These are phyloP conservation scores for Lordiphosa mommai DNA, from an alignment of 1,140 invertebrate species.

Conservation along the genomic window DNA sequence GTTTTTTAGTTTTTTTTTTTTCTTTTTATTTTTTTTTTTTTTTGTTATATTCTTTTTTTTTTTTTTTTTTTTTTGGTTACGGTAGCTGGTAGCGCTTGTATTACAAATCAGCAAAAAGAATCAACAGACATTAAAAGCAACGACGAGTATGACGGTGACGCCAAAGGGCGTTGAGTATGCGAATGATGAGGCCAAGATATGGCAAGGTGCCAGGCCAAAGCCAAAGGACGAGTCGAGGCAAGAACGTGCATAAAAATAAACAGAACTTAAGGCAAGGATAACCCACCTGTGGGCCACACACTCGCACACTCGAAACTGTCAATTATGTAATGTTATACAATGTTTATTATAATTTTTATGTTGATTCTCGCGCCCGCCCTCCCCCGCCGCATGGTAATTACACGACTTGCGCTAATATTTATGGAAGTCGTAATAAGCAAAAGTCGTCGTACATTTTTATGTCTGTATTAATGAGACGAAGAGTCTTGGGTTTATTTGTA, in stretches of 20 bases:
- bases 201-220: slow-evolving; percentile 44
- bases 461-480: slow-evolving; percentile 54
- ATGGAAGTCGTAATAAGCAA: slow-evolving; percentile 52
- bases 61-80: too few relatives aligned
- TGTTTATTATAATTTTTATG: slow-evolving; percentile 66
- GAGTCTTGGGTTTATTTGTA: slow-evolving; percentile 9
- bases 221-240: slow-evolving; percentile 16
- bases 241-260: slow-evolving; percentile 52
- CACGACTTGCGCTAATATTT: slow-evolving; percentile 61
- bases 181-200: slow-evolving; percentile 34
- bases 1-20: too few relatives aligned
- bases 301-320: slow-evolving; percentile 45
- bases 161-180: slow-evolving; percentile 8
- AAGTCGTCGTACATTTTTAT: slow-evolving; percentile 52
- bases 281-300: slow-evolving; percentile 24
- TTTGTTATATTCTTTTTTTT: too few relatives aligned
- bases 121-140: slow-evolving; percentile 59
- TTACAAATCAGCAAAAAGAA: slow-evolving; percentile 62
- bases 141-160: background rate
- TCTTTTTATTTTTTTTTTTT: too few relatives aligned
- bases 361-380: slow-evolving; percentile 5
- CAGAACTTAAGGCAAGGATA: slow-evolving; percentile 35
- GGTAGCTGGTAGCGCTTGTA: slow-evolving; percentile 9
- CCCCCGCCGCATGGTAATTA: slow-evolving; percentile 33
- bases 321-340: slow-evolving; percentile 63